Base-by-base conservation (phyloP, 2,888 invertebrate genomes). In the Cataglyphis albicans region DNA sequence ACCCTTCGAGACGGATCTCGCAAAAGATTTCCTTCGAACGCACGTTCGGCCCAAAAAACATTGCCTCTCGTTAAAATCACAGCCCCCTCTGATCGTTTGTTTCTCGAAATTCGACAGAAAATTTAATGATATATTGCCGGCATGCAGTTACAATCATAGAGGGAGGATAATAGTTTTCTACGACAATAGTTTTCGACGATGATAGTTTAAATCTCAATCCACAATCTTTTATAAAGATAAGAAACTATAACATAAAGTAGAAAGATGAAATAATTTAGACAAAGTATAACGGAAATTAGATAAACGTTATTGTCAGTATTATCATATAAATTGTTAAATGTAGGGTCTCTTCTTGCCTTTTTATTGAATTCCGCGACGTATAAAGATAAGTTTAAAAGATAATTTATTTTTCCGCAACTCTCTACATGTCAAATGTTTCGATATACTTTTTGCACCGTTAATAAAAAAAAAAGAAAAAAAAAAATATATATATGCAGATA, bases 41-140 rank as follows among this genome's bases (percentile, higher is more conserved):
- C 81, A 81, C 65, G 73, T 83, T 76, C 65, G 72, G 65, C 35
- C 52, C 44, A 59, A 76, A 59, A 74, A 83, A 83, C 83, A 65
- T 81, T 67, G 73, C 52, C 21, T 65, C 65, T 73, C 65, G 61
- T 83, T 83, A 83, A 83, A 83, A 73, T 72, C 59, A 29, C 21
- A 61, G 38, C 38, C 52, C 6, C 38, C 48, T 44, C 18, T 18
- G 29, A n/a, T 32, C 41, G 12, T 5, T 15, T 12, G 6, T 9
- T 38, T 57, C 21, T 18, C 25, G 7, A 59, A 70, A 61, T 61
- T 44, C 12, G 18, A 57, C 21, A 9, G 21, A 21, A 41, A 12
- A 68, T 1, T 44, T 44, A 2, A 29, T 65, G 5, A 7, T 29
- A 9, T n/a, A 21, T 68, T 75, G 12, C 38, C n/a, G n/a, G 6